Evolutionary conservation across 1,140 invertebrate species (phyloP).

Genomic region (Pseudomyrmex sp.): DNA sequence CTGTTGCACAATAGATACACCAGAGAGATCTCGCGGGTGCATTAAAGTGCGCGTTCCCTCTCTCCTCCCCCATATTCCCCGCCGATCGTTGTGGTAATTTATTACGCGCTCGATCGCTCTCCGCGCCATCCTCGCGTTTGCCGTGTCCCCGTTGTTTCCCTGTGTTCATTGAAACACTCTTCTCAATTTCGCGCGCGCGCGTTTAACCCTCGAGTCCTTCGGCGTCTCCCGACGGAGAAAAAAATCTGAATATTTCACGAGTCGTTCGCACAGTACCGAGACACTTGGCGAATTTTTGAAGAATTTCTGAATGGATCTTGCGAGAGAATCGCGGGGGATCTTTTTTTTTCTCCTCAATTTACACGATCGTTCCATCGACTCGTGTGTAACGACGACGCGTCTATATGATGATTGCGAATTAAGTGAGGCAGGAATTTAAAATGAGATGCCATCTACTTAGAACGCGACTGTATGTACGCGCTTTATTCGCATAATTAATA

Average conservation of each 20-base stretch:
- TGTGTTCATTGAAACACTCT: slow-evolving; percentile 35
- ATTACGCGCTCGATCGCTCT: slow-evolving; percentile 35
- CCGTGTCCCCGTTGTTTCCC: background rate
- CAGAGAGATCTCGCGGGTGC: background rate
- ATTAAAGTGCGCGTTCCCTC: slow-evolving; percentile 40
- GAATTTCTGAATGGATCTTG: slow-evolving; percentile 14
- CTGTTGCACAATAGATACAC: slow-evolving; percentile 41
- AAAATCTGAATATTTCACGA: slow-evolving; percentile 34
- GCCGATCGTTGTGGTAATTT: slow-evolving; percentile 54
- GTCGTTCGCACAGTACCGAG: background rate
- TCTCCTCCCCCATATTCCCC: slow-evolving; percentile 41
- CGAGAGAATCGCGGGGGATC: too few species aligned
- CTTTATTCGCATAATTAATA: slow-evolving; percentile 46
- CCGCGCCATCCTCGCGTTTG: background rate
- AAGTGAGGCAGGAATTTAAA: slow-evolving; percentile 18
- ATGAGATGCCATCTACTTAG: slow-evolving; percentile 39
- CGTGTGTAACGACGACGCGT: background rate
- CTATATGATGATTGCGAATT: slow-evolving; percentile 27
- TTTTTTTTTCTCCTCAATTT: background rate
- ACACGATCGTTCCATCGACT: background rate
- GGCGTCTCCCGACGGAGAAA: background rate
- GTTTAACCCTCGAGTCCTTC: slow-evolving; percentile 9
- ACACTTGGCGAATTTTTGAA: background rate
- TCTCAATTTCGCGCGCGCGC: background rate
- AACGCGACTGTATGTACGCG: background rate